Evolutionary conservation across 2,113 vertebrate species (phyloP), one percentile per base, ranked within the genome.

Genomic region (Porphyrio hochstetteri): DNA sequence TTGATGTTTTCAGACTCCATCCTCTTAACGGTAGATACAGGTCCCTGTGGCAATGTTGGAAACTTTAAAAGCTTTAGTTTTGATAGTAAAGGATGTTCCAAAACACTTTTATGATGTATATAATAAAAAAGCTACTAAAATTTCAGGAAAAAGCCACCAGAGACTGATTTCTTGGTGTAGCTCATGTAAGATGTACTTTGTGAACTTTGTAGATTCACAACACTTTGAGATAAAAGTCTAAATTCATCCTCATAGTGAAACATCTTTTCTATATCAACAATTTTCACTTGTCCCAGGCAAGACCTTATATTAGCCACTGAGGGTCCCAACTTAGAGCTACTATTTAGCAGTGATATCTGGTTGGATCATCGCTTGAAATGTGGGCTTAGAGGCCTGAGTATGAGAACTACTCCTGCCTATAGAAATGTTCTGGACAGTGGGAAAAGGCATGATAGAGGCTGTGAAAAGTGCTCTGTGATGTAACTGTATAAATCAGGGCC

Each of bases 11-110:
- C 86, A 91, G 35, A 17, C 33, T 79, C 70, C 40, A 0, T 86
- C 40, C 50, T 74, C 52, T 71, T 93, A 88, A 88, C 57, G 52
- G 67, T 72, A 90, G 53, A 52, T 83, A 16, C 10, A 53, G 40
- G 68, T 91, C 96, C 87, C 90, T 36, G 23, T 85, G 86, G 92
- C 71, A 57, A 60, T 44, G 65, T 87, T 78, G 72, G 65, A 85
- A 97, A 77, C 33, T 93, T 92, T 88, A 86, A 95, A 97, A 96
- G 89, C 91, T 93, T 86, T 96, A 27, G 27, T 70, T 94, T 90
- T 89, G 56, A 77, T 86, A 68, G 67, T 63, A 77, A 92, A 96
- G 44, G 33, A 78, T 88, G 78, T 92, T 94, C 48, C 56, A 65
- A 96, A 94, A 63, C 36, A 42, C 21, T 91, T 96, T 90, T 53